phyloP scores from a whole-genome alignment of 2,797 vertebrate species.

The Cottoperca gobio region DNA sequence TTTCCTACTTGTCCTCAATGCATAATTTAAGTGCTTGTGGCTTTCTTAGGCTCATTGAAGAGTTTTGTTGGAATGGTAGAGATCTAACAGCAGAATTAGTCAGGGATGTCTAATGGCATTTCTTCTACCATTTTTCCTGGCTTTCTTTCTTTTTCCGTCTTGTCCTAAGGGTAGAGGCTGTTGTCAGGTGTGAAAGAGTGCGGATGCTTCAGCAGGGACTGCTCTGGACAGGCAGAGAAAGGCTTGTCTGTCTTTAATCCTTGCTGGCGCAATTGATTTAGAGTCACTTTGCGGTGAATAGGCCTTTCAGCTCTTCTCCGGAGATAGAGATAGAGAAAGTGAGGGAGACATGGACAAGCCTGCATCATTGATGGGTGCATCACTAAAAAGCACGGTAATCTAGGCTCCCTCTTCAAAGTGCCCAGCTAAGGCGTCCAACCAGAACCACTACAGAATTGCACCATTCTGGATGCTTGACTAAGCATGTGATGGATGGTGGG shows the following conservation, averaged over 20 bases:
- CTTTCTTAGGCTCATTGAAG: conserved; percentile 68
- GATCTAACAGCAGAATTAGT: conserved; percentile 74
- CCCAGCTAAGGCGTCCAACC: conserved; percentile 28
- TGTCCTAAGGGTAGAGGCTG: conserved; percentile 38
- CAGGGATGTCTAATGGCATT: conserved; percentile 63
- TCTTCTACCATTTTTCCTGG: conserved; percentile 27
- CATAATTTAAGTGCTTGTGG: conserved; percentile 77
- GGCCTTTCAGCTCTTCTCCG: conserved; percentile 62
- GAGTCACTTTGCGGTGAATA: conserved; percentile 71
- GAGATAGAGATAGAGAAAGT: conserved; percentile 25
- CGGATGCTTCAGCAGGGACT: conserved; percentile 47
- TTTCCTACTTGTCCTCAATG: conserved; percentile 65
- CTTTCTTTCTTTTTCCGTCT: conserved; percentile 34
- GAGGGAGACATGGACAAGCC: conserved; percentile 38
- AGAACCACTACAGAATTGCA: conserved; percentile 42
- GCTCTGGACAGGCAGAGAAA: conserved; percentile 68
- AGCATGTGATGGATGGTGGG: conserved; percentile 39
- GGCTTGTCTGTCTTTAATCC: conserved; percentile 74
- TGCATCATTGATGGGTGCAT: conserved; percentile 52
- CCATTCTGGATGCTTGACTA: conserved; percentile 44
- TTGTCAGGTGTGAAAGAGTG: conserved; percentile 64
- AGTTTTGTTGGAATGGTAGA: conserved; percentile 68
- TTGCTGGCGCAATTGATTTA: conserved; percentile 76
- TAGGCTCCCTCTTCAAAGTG: conserved; percentile 17
- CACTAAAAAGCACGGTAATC: conserved; percentile 31